A percentile compares a stretch with the other conserved stretches of the same genome.
These are phyloP conservation scores for Parasteatoda lunata DNA, from an alignment of 2,888 invertebrate genomes.

Conservation along the genomic window DNA sequence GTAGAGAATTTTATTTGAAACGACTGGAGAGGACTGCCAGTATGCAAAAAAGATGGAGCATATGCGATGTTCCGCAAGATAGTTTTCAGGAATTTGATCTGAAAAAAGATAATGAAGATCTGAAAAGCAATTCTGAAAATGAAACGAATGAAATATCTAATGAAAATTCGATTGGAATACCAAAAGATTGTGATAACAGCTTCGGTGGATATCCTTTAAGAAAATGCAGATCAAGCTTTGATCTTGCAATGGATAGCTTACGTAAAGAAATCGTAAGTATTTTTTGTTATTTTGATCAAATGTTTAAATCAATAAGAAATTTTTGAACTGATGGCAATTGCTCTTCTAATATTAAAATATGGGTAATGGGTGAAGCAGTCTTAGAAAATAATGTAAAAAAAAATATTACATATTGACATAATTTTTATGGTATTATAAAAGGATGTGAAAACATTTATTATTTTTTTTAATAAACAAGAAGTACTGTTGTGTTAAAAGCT, in stretches of 20 bases:
- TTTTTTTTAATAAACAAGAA: too few species aligned
- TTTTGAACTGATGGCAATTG: too few species aligned
- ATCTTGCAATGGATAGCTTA: conserved; percentile 65
- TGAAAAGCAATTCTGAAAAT: not conserved
- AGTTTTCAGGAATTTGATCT: conserved; percentile 15
- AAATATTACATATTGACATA: too few species aligned
- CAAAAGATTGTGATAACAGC: conserved; percentile 8
- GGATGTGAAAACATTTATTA: too few species aligned
- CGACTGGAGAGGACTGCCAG: conserved; percentile 60
- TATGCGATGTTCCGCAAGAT: conserved; percentile 45
- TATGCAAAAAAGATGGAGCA: conserved; percentile 67
- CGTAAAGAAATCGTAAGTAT: conserved; percentile 67
- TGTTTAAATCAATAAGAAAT: too few species aligned
- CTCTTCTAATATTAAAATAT: too few species aligned
- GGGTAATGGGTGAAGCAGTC: too few species aligned
- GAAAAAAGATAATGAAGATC: not conserved
- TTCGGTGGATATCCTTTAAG: conserved; percentile 47
- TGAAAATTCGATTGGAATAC: not conserved
- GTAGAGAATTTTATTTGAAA: conserved; percentile 62
- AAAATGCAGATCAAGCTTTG: conserved; percentile 63
- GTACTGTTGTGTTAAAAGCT: too few species aligned
- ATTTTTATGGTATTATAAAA: too few species aligned
- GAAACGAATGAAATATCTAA: not conserved
- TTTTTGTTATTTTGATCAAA: not conserved
- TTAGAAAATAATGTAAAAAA: too few species aligned